Conservation (phyloP, 2,888 invertebrate genomes). For the Dione juno region DNA sequence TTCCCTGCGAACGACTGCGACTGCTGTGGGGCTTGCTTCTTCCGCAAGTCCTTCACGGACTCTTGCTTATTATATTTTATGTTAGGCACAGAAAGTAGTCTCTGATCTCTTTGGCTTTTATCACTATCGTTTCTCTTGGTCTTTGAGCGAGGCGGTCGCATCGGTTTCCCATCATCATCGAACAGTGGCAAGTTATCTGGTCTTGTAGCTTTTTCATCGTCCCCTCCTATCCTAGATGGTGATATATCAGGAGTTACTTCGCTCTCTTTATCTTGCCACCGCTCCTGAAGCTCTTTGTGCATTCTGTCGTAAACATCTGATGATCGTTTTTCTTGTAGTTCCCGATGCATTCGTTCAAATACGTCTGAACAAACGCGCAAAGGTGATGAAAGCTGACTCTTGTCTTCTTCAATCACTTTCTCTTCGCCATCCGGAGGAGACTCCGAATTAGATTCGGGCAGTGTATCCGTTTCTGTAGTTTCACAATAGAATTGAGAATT, state of each 20-base stretch:
- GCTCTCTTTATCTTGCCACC: constrained; percentile 68
- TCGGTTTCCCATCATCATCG: constrained; percentile 63
- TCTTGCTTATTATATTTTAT: constrained; percentile 85
- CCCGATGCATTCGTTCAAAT: constrained; percentile 73
- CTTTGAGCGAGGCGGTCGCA: constrained; percentile 77
- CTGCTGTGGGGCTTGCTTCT: constrained; percentile 73
- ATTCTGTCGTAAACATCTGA: constrained; percentile 71
- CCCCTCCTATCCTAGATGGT: constrained; percentile 54
- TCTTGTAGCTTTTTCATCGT: constrained; percentile 62
- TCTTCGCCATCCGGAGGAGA: constrained; percentile 57
- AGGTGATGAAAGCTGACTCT: constrained; percentile 58
- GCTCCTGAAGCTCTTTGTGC: constrained; percentile 76
- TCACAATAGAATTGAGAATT: constrained; percentile 75
- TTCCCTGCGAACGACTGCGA: constrained; percentile 87
- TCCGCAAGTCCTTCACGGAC: constrained; percentile 82
- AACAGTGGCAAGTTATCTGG: constrained; percentile 86
- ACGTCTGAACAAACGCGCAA: constrained; percentile 70
- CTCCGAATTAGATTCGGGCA: constrained; percentile 55
- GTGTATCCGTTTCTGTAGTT: constrained; percentile 55
- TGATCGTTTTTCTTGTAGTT: constrained; percentile 65
- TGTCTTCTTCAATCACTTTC: constrained; percentile 49
- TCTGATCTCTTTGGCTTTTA: constrained; percentile 84
- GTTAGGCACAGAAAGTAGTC: constrained; percentile 90
- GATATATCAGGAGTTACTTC: constrained; percentile 50
- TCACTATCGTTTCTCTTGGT: constrained; percentile 68